Conservation (phyloP, 2,113 vertebrate species). For the Aptenodytes patagonicus region DNA sequence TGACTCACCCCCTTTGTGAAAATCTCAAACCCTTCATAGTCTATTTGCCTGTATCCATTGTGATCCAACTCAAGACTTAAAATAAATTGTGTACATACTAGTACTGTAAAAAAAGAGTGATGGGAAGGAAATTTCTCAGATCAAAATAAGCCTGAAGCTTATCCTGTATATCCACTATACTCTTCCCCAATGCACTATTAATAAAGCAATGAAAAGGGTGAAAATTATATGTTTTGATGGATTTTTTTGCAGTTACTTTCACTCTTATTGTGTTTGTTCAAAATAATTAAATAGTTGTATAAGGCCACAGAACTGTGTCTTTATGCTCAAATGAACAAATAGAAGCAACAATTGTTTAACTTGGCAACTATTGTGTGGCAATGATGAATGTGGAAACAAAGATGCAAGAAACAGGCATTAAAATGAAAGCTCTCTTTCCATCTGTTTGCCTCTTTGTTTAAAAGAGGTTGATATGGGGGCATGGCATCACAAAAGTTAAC, state of each 20-base stretch:
- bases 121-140: background rate
- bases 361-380: background rate
- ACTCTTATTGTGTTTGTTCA: background rate
- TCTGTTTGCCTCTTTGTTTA: background rate
- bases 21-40: background rate
- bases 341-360: background rate
- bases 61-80: background rate
- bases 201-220: background rate
- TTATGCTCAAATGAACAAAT: slow-evolving; percentile 17
- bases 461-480: background rate
- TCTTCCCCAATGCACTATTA: background rate
- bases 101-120: background rate
- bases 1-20: background rate
- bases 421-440: background rate
- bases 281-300: slow-evolving; percentile 4
- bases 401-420: background rate
- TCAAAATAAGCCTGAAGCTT: background rate
- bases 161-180: background rate
- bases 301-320: background rate
- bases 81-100: background rate
- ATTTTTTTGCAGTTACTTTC: background rate
- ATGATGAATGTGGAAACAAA: slow-evolving; percentile 16
- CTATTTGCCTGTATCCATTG: background rate
- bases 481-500: background rate
- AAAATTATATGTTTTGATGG: background rate